Percentiles rank a stretch among this genome's conserved stretches.
Conservation (phyloP, 2,888 invertebrate genomes). For the Bugula neritina region DNA sequence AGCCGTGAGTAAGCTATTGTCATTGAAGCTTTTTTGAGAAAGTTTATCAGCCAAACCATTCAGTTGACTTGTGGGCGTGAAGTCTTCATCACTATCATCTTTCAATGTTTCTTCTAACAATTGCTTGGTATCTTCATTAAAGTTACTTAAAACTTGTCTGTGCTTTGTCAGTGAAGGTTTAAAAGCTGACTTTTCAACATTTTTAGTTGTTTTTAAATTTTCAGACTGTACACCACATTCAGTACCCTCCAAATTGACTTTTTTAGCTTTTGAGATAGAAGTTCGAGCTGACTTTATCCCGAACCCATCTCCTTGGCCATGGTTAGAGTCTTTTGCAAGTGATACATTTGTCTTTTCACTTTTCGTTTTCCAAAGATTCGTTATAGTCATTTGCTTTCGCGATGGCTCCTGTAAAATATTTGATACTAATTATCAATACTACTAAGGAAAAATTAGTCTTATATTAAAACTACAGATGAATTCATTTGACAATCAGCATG, state of each 20-base stretch:
- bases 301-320: too few relatives aligned
- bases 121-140: background rate
- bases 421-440: too few relatives aligned
- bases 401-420: background rate
- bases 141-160: background rate
- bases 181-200: background rate
- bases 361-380: slow-evolving; percentile 11
- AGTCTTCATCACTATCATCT: background rate
- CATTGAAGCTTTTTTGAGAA: too few relatives aligned
- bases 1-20: too few relatives aligned
- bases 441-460: too few relatives aligned
- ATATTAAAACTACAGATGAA: too few relatives aligned
- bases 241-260: background rate
- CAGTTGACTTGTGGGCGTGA: background rate
- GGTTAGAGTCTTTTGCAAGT: background rate
- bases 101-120: background rate
- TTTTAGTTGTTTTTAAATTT: background rate
- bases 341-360: background rate
- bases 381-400: slow-evolving; percentile 15
- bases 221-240: background rate
- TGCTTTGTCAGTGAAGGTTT: background rate
- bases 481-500: too few relatives aligned
- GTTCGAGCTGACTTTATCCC: background rate
- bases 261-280: background rate
- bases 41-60: background rate